Evolutionary conservation across 2,113 vertebrate genomes (phyloP), one percentile per base, ranked within the genome.

Genomic region (Corythornis madagascariensis): DNA sequence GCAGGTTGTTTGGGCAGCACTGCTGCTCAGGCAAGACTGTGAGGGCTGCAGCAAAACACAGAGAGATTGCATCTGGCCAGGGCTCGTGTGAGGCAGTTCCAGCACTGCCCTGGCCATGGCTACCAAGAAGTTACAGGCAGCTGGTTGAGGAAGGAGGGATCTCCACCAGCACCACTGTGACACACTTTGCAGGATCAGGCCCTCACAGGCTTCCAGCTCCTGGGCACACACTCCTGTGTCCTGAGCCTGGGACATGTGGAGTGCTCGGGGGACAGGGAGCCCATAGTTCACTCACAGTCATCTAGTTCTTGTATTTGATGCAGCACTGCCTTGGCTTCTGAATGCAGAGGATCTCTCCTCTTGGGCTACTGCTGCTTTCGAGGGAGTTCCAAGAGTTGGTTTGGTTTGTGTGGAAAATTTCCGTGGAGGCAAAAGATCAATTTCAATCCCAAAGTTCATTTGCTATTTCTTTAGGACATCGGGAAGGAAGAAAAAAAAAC

Each of bases 61-160:
- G 35, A 38, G 35, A 43, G 47, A 60, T 50, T 84, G 21, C 13
- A 6, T 16, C 2, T 1, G 29, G 11, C n/a, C n/a, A n/a, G n/a
- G n/a, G 57, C 21, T 73, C 0, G 1, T n/a, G 31, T 11, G 38
- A 11, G 29, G 72, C n/a, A 50, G 17, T 13, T 43, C 17, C 17
- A 35, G 42, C 50, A 29, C 0, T 0, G 22, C 20, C 17, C 29
- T 56, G 56, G 11, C 6, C 18, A 1, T 1, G 1, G 26, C 8
- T 7, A 28, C 10, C 8, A 16, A 28, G 52, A 24, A 81, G 33
- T 40, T 5, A 18, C 16, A 18, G 0, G 2, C 13, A 31, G 10
- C 7, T 25, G 31, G 28, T 15, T 4, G 13, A 57, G 29, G 55
- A 40, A 67, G 42, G 14, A 47, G 64, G 24, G 9, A 14, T 59